Base-by-base conservation (phyloP, 37 sponge, comb jelly and placozoan genomes). In the Beroe forskalii region DNA sequence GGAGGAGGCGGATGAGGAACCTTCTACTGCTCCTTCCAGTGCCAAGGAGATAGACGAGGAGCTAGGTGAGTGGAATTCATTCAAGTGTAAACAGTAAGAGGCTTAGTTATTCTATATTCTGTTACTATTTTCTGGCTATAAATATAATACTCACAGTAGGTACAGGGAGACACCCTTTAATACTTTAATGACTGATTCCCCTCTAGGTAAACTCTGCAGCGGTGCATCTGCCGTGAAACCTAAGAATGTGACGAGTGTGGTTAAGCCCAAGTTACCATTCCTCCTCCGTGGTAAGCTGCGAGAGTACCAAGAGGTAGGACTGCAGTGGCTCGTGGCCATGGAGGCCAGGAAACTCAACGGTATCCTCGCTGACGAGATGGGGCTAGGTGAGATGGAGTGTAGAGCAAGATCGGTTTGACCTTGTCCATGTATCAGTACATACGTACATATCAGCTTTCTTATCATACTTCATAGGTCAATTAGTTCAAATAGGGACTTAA, bases 291-390 rank as follows among this genome's bases (percentile, higher is more conserved):
- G 94, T 91, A 93, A 64, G 39, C 93, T 99, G 63, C 62, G 99
- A 1, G 99, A 99, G 93, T 99, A 99, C 76, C 99, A 99, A 89
- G 97, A 99, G 91, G 96, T 99, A 44, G 99, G 99, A 25, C 91
- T 99, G 62, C 94, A 96, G 91, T 99, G 99, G 99, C 94, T 99
- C 67, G 95, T 95, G 62, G 94, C 95, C 69, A 96, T 99, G 96
- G 91, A 99, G 39, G 93, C 95, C 22, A 90, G 94, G 33, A 92
- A 76, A 32, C 92, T 99, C 25, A 99, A 99, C 86, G 99, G 99
- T 0, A 96, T 99, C 41, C 92, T 99, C n/a, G 99, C 99, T 28
- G 99, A 99, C 69, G 99, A 99, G 76, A 99, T 99, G 99, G 99
- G 99, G 1, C 93, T 99, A 2, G 99, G 99, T 12, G 94, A 95